Evolutionary conservation across 2,888 invertebrate genomes (phyloP).

Genomic region (Nemotelus nigrinus): DNA sequence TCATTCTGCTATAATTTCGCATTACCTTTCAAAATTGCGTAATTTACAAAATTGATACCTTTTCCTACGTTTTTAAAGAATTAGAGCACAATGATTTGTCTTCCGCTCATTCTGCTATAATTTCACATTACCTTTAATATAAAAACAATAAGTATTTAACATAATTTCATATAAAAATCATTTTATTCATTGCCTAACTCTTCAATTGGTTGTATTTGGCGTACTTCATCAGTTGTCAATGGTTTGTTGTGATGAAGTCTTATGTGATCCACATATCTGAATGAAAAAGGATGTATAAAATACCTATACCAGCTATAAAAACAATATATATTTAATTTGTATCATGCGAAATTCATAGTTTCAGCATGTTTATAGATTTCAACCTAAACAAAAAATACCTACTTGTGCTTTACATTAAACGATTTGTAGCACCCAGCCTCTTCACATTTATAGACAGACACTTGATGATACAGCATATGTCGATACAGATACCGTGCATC

Average conservation of each 20-base stretch:
- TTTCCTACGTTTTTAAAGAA: too few relatives aligned
- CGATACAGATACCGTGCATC: conserved; percentile 31
- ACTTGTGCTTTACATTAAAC: conserved; percentile 43
- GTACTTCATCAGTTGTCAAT: conserved; percentile 31
- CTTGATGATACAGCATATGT: conserved; percentile 40
- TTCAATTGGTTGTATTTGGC: conserved; percentile 17
- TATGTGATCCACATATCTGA: conserved; percentile 31
- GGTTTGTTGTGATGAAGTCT: conserved; percentile 30
- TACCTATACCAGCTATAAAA: not conserved
- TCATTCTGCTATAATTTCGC: too few relatives aligned
- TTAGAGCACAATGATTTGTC: too few relatives aligned
- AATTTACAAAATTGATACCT: too few relatives aligned
- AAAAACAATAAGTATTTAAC: too few relatives aligned
- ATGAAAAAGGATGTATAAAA: not conserved
- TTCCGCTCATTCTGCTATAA: too few relatives aligned
- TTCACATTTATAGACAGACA: conserved; percentile 14
- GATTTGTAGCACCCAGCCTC: conserved; percentile 16
- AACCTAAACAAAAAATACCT: not conserved
- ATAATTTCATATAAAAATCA: too few relatives aligned
- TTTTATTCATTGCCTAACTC: not conserved
- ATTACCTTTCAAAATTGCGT: too few relatives aligned
- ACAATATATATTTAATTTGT: not conserved
- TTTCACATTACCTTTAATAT: too few relatives aligned
- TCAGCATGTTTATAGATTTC: not conserved
- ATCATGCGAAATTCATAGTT: not conserved